These are phyloP conservation scores for Platalea minor DNA, from an alignment of 2,797 vertebrate species.

Conservation along the genomic window DNA sequence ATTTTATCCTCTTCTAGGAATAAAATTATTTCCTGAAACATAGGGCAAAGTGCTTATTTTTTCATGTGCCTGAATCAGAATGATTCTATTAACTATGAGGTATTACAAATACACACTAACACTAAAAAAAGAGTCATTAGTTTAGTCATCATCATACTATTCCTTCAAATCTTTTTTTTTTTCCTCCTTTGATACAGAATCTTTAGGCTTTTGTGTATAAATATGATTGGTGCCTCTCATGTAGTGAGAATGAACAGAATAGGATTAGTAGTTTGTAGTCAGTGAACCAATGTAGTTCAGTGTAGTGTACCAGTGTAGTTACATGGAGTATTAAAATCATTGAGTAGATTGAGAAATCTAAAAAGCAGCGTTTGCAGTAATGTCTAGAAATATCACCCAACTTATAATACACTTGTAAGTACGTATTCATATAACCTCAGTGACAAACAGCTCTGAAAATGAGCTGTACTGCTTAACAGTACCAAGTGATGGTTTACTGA, in stretches of 20 bases:
- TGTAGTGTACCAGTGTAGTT: neutral
- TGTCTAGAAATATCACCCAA: neutral
- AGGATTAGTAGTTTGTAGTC: neutral
- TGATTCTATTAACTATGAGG: rapidly evolving
- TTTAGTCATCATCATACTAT: neutral
- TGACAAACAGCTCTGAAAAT: neutral
- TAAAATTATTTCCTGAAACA: neutral
- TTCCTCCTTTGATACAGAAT: neutral
- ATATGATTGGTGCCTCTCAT: neutral
- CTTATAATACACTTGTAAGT: neutral
- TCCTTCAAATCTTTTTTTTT: neutral
- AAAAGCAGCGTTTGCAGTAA: neutral
- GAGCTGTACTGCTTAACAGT: neutral
- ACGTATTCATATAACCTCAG: neutral
- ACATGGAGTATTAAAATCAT: neutral
- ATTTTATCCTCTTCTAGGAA: neutral
- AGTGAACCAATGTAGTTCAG: neutral
- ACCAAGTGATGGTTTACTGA: neutral
- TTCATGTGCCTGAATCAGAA: neutral
- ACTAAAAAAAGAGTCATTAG: neutral
- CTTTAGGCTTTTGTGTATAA: neutral
- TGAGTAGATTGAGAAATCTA: neutral
- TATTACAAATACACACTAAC: neutral
- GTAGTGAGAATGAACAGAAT: neutral
- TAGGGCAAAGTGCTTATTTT: neutral